Base-by-base conservation (phyloP, 2,888 invertebrate species). In the Hypomecis punctinalis region DNA sequence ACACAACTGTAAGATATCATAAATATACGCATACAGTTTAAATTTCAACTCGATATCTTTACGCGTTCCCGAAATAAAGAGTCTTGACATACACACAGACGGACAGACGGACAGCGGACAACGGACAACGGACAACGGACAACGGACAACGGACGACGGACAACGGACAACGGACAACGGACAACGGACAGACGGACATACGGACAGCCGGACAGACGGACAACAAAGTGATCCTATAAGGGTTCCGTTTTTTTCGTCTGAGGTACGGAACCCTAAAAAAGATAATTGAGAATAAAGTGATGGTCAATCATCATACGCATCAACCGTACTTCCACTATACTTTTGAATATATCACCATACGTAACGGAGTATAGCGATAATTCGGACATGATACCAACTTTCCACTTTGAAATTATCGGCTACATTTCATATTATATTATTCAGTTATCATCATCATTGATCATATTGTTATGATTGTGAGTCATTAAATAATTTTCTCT, bases 281-380 rank as follows among this genome's bases (percentile, higher is more conserved):
- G 10, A 46, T 52, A 52, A 52, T 51, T 33, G 53, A 37, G 42
- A 53, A 23, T 52, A 36, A 57, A 61, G 51, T 52, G 61, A 63
- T 54, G 57, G 46, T 37, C 56, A 63, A 63, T 63, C 57, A 61
- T 58, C 53, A 42, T 45, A 59, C 45, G 45, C 48, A 23, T 9
- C n/a, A 13, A 58, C 45, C 62, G 57, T 51, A 54, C 37, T 51
- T 54, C 57, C 45, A 59, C 47, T 55, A 54, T 42, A 48, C 45
- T 58, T 56, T 59, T 60, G 36, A 60, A 67, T 67, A 63, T 61
- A 63, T 61, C 46, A 37, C 42, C 48, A 40, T 35, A 54, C 55
- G 63, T 63, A 57, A 57, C 57, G 48, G 49, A 10, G 49, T 39
- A 48, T 48, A 51, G 10, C 23, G 23, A 23, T 23, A 23, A 23